phyloP scores from a whole-genome alignment of 2,797 vertebrate species.

The Sus cebifrons region DNA sequence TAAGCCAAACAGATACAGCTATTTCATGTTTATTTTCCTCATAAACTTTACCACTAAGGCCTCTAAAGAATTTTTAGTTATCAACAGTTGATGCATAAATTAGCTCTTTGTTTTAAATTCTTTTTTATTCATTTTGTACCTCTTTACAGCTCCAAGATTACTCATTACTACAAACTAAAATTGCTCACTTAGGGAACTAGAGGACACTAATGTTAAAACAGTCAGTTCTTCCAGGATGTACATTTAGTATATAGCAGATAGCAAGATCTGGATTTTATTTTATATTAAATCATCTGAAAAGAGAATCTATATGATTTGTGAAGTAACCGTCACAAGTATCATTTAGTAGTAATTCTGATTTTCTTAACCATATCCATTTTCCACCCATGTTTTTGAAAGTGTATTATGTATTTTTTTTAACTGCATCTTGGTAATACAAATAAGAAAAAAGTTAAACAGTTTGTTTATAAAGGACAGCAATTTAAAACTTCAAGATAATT shows the following conservation, averaged over 20 bases:
- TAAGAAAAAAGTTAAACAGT: conserved; percentile 31
- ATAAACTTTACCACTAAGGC: conserved; percentile 64
- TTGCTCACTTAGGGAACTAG: conserved; percentile 71
- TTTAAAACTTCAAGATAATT: conserved; percentile 62
- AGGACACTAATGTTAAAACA: conserved; percentile 66
- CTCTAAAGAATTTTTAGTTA: conserved; percentile 76
- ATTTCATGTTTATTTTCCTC: conserved; percentile 74
- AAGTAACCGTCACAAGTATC: conserved; percentile 48
- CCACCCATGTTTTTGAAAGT: conserved; percentile 16
- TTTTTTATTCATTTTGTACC: conserved; percentile 74
- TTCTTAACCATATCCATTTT: conserved; percentile 43
- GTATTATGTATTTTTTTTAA: background rate
- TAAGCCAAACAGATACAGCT: conserved; percentile 49
- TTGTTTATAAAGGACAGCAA: background rate
- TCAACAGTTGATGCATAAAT: conserved; percentile 76
- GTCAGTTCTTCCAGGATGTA: conserved; percentile 59
- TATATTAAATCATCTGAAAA: conserved; percentile 71
- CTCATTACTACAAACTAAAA: conserved; percentile 78
- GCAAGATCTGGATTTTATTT: conserved; percentile 43
- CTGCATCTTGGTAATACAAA: conserved; percentile 12
- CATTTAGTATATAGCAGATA: conserved; percentile 49
- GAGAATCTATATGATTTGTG: conserved; percentile 51
- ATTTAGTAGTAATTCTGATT: conserved; percentile 51
- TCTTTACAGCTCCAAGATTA: conserved; percentile 81
- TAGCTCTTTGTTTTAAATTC: conserved; percentile 81